phyloP scores from a whole-genome alignment of 2,797 vertebrate species.

The Galago senegalensis region DNA sequence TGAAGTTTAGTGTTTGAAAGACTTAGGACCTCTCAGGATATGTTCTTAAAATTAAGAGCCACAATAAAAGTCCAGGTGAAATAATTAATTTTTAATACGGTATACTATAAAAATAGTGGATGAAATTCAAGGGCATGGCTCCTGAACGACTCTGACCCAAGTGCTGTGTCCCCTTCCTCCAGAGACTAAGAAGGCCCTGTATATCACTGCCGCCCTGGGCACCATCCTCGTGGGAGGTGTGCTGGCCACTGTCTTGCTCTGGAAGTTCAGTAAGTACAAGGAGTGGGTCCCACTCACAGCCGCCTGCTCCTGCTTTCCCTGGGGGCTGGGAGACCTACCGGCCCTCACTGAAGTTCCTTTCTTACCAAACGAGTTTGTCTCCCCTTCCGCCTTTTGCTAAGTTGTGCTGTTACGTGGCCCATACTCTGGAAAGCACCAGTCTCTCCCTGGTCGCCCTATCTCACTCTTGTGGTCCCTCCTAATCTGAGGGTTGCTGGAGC shows the following conservation, averaged over 20 bases:
- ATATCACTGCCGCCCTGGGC: conserved; percentile 81
- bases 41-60: background rate
- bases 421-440: background rate
- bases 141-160: accelerated
- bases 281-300: background rate
- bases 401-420: accelerated
- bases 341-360: background rate
- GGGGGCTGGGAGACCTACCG: accelerated
- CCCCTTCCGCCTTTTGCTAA: background rate
- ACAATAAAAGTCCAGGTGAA: background rate
- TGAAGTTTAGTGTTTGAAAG: no score
- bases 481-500: accelerated
- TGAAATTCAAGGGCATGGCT: background rate
- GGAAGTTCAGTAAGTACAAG: conserved; percentile 92
- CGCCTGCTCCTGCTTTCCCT: background rate
- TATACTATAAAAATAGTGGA: accelerated
- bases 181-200: conserved; percentile 88
- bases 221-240: conserved; percentile 85
- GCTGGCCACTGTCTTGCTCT: conserved; percentile 89
- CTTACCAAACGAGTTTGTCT: accelerated
- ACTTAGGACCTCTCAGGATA: background rate
- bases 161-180: background rate
- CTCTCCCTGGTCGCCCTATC: accelerated
- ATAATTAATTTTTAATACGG: background rate
- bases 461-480: accelerated